Base-by-base conservation (phyloP, 1,140 invertebrate genomes). In the Zaprionus inermis region DNA sequence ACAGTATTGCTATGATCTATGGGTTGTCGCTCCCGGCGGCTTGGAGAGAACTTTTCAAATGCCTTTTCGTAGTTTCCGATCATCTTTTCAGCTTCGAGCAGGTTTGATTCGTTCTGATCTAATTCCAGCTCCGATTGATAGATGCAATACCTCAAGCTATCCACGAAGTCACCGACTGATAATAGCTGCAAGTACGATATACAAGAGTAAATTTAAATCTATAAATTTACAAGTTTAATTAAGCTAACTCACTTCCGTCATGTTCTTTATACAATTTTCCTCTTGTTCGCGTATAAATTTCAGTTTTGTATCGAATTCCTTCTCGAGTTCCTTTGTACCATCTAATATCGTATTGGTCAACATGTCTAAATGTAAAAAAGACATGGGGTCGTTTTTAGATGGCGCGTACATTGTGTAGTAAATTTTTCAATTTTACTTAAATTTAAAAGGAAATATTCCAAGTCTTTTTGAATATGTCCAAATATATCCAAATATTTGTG, bases 221-320 rank as follows among this genome's bases (percentile, higher is more conserved):
- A 14, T 16, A 32, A 64, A 3, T 51, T 11, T 0, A 32, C 4
- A 65, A 46, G 30, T 20, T 24, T 16, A 32, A 22, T 22, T 49
- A 9, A n/a, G 9, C 28, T 56, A 18, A 16, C 72, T 58, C 7
- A 84, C 84, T 36, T 73, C 55, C 14, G 66, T 61, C 0, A 14
- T 49, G 51, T 84, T 89, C 3, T 75, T 67, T 4, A 78, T 2
- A n/a, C 44, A 52, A 7, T 7, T 46, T 0, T 38, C 12, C 41
- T 80, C 80, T 12, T 89, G 80, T 10, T 76, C 71, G 2, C n/a
- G 46, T 11, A 83, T 22, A 16, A 80, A 89, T 5, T 54, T 3
- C 36, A 68, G 30, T 41, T 88, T 80, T 1, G 1, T 58, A 7
- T 75, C 49, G 20, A 88, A 88, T 2, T 83, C 71, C 1, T n/a